Percentiles rank a stretch among this genome's conserved stretches.
Conservation (phyloP, 2,797 vertebrate species). For the Helicolenus hilgendorfi region DNA sequence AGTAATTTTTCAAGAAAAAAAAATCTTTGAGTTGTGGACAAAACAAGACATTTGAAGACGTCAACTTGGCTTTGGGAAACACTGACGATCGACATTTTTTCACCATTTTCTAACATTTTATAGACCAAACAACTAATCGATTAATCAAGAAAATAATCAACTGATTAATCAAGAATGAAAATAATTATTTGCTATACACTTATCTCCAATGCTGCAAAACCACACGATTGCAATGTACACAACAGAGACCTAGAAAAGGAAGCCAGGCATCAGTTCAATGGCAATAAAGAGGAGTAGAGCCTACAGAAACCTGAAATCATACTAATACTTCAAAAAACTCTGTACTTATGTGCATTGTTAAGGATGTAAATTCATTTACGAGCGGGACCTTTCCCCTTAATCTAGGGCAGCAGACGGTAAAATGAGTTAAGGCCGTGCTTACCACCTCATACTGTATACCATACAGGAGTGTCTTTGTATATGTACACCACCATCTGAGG, state of each 20-base stretch:
- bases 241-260: not conserved
- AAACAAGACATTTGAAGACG: too few species aligned
- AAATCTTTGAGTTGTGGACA: too few species aligned
- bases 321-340: not conserved
- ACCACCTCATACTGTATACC: conserved; percentile 31
- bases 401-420: conserved; percentile 17
- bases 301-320: not conserved
- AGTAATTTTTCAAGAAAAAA: too few species aligned
- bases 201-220: not conserved
- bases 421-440: conserved; percentile 40
- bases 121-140: too few species aligned
- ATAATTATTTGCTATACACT: too few species aligned
- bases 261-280: not conserved
- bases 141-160: too few species aligned
- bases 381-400: not conserved
- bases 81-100: too few species aligned
- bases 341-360: not conserved
- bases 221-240: not conserved
- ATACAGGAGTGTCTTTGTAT: conserved; percentile 80
- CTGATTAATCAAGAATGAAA: too few species aligned
- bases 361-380: not conserved
- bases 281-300: not conserved
- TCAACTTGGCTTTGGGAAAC: too few species aligned
- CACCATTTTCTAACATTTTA: too few species aligned
- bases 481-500: conserved; percentile 33